phyloP scores from a whole-genome alignment of 2,888 invertebrate species.

The Trichacis sp. region DNA sequence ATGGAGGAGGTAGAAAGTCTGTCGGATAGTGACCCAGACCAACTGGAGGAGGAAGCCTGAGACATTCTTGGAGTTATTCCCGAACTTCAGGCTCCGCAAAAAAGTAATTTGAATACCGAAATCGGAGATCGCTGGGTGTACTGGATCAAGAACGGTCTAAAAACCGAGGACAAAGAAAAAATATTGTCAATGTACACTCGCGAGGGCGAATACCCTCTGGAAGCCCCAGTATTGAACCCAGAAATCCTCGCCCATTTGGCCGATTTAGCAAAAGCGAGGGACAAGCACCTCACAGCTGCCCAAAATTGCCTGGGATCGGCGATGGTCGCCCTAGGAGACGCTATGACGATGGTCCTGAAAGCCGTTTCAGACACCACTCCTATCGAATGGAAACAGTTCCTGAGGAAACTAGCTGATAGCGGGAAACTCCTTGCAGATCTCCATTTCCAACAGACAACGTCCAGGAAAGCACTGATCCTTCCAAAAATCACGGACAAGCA shows the following conservation, averaged over 20 bases:
- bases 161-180: too few relatives aligned
- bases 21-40: too few relatives aligned
- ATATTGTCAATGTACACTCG: too few relatives aligned
- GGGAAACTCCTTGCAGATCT: slow-evolving; percentile 15
- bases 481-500: slow-evolving; percentile 21
- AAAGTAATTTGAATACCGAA: too few relatives aligned
- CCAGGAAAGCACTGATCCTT: slow-evolving; percentile 21
- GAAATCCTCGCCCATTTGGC: slow-evolving; percentile 16
- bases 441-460: slow-evolving; percentile 14
- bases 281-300: slow-evolving; percentile 20
- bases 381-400: neutral
- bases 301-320: slow-evolving; percentile 21
- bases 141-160: too few relatives aligned
- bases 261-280: slow-evolving; percentile 24
- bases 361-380: slow-evolving; percentile 8
- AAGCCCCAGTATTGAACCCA: slow-evolving; percentile 13
- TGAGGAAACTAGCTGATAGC: slow-evolving; percentile 3
- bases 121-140: too few relatives aligned
- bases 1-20: too few relatives aligned
- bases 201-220: too few relatives aligned
- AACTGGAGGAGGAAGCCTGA: too few relatives aligned
- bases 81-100: too few relatives aligned
- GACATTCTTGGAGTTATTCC: too few relatives aligned
- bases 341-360: slow-evolving; percentile 5
- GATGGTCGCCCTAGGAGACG: slow-evolving; percentile 17